These are phyloP conservation scores for Drosophila meridionalis DNA, from an alignment of 2,888 invertebrate species.

Conservation along the genomic window DNA sequence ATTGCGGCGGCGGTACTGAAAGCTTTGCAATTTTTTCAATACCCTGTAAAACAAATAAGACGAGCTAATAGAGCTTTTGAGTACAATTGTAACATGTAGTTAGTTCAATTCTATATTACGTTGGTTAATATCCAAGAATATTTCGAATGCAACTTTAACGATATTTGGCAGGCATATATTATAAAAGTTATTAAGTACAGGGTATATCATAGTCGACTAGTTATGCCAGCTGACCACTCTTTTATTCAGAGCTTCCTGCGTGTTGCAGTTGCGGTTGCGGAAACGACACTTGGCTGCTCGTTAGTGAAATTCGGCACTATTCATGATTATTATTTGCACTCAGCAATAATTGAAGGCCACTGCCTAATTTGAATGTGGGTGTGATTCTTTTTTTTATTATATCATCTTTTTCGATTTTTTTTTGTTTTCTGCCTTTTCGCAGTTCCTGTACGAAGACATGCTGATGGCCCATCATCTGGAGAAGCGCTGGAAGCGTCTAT, in stretches of 20 bases:
- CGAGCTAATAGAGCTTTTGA: no score
- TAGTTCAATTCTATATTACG: no score
- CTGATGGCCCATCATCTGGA: conserved; percentile 87
- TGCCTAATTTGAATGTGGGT: conserved; percentile 67
- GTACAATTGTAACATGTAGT: background rate
- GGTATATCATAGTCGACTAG: conserved; percentile 9
- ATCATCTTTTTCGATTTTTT: background rate
- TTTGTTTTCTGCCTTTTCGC: conserved; percentile 11
- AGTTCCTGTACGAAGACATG: conserved; percentile 85
- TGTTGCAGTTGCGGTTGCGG: conserved; percentile 33
- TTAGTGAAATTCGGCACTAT: conserved; percentile 73
- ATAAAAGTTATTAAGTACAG: background rate
- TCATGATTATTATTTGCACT: conserved; percentile 80
- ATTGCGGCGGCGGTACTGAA: conserved; percentile 58
- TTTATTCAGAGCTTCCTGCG: conserved; percentile 28
- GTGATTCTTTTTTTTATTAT: conserved; percentile 25
- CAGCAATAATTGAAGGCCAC: conserved; percentile 72
- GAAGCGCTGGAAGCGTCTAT: conserved; percentile 89
- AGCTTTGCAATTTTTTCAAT: conserved; percentile 52
- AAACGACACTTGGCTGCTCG: conserved; percentile 56
- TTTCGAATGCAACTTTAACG: no score
- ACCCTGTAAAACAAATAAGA: background rate
- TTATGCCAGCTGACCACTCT: background rate
- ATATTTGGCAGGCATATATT: no score
- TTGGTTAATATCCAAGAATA: background rate